Evolutionary conservation across 35 echinoderm and acorn worm species (phyloP).

Genomic region (Ptychodera flava): DNA sequence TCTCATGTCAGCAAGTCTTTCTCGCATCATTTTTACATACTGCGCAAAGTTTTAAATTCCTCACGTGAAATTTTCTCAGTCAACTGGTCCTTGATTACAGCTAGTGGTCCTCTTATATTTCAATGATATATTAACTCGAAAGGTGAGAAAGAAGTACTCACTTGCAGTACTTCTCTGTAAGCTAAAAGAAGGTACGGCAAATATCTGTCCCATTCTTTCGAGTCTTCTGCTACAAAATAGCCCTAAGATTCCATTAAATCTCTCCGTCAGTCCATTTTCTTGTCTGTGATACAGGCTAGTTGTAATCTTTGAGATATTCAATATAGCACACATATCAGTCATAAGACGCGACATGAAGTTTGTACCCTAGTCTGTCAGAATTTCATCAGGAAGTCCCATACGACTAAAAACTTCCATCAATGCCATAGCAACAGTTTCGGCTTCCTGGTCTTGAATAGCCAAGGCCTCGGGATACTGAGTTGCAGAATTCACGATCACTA

Average conservation of each 20-base stretch:
- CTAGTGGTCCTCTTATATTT: slow-evolving; percentile 30
- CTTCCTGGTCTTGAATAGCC: slow-evolving; percentile 41
- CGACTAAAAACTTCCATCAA: too few relatives aligned
- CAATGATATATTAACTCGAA: slow-evolving; percentile 30
- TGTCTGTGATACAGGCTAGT: slow-evolving; percentile 27
- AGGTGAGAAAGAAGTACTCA: slow-evolving; percentile 11
- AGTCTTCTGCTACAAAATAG: slow-evolving; percentile 6
- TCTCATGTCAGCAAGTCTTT: too few relatives aligned
- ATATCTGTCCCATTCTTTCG: slow-evolving; percentile 44
- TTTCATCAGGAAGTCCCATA: too few relatives aligned
- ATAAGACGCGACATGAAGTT: slow-evolving; percentile 41
- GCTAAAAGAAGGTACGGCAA: slow-evolving; percentile 49
- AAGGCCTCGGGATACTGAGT: too few relatives aligned
- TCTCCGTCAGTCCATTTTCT: slow-evolving; percentile 26
- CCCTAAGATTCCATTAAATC: slow-evolving; percentile 32
- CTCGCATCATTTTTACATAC: too few relatives aligned
- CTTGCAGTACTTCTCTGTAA: slow-evolving; percentile 43
- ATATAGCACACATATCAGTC: slow-evolving; percentile 11
- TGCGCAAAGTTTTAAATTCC: too few relatives aligned
- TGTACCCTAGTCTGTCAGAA: too few relatives aligned
- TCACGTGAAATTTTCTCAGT: slow-evolving; percentile 11
- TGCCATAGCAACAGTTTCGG: too few relatives aligned
- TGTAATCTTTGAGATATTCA: slow-evolving; percentile 17
- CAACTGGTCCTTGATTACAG: slow-evolving; percentile 13
- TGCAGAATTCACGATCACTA: too few relatives aligned